Conservation (phyloP, 1,140 invertebrate species). For the Diorhabda elongata region DNA sequence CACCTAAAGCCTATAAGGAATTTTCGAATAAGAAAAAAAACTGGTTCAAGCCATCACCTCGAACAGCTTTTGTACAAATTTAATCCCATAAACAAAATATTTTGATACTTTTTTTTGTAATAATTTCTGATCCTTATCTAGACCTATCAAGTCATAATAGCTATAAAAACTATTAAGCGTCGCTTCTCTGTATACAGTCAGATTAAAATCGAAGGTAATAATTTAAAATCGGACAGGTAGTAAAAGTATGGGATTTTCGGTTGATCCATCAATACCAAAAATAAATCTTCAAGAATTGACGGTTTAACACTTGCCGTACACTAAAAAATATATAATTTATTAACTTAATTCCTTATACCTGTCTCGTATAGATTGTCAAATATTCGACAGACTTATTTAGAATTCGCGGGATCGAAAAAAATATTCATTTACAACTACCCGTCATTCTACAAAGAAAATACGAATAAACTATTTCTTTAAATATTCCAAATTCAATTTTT, state of each 20-base stretch:
- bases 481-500: no score
- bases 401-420: no score
- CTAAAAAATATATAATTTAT: neutral
- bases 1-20: neutral
- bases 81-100: constrained; percentile 1
- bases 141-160: neutral
- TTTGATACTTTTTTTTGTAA: neutral
- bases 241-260: neutral
- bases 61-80: neutral
- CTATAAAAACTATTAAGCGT: constrained; percentile 1
- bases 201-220: constrained; percentile 2
- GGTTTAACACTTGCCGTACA: neutral
- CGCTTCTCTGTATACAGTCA: neutral
- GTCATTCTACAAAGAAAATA: no score
- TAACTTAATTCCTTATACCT: neutral
- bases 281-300: neutral
- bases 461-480: no score
- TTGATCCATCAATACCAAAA: neutral
- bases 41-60: neutral
- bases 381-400: no score
- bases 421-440: no score
- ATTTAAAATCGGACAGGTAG: neutral
- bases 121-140: neutral
- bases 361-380: no score
- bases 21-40: constrained; percentile 1